Evolutionary conservation across 2,888 invertebrate genomes (phyloP).

Genomic region (Trypoxylon attenuatum): DNA sequence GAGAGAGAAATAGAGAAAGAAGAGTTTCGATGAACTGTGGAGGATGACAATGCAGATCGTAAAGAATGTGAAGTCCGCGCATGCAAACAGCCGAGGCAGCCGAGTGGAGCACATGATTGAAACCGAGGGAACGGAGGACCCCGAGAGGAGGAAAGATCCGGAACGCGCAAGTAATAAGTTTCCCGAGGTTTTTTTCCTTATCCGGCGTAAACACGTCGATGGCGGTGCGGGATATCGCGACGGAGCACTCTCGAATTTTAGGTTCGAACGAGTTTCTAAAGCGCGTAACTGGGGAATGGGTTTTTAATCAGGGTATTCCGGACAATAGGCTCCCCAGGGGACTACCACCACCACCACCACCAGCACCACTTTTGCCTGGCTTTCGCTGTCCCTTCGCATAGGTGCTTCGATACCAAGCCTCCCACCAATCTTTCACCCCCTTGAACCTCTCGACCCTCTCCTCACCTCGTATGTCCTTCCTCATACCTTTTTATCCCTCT

Average conservation of each 20-base stretch:
- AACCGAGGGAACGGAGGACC: no score
- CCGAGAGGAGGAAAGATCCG: background rate
- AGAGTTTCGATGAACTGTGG: background rate
- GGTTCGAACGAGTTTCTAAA: constrained; percentile 51
- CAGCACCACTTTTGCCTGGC: constrained; percentile 62
- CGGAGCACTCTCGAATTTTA: constrained; percentile 44
- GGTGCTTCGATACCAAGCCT: constrained; percentile 50
- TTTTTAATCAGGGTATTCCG: constrained; percentile 73
- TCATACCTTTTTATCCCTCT: constrained; percentile 39
- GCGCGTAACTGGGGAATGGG: constrained; percentile 66
- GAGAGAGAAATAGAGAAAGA: no score
- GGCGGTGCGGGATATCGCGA: constrained; percentile 30
- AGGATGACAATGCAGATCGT: no score
- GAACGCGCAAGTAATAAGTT: background rate
- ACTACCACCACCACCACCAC: constrained; percentile 63
- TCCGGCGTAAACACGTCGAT: constrained; percentile 31
- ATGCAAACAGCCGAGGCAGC: no score
- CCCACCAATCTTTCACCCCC: background rate
- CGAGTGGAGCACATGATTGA: constrained; percentile 1
- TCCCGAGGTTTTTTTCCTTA: constrained; percentile 1
- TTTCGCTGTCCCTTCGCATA: constrained; percentile 59
- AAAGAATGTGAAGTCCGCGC: no score
- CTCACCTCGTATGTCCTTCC: constrained; percentile 49
- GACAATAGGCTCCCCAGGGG: constrained; percentile 71
- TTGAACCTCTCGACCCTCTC: background rate